These are phyloP conservation scores for Siphlonurus alternatus DNA, from an alignment of 2,888 invertebrate species.

Conservation along the genomic window DNA sequence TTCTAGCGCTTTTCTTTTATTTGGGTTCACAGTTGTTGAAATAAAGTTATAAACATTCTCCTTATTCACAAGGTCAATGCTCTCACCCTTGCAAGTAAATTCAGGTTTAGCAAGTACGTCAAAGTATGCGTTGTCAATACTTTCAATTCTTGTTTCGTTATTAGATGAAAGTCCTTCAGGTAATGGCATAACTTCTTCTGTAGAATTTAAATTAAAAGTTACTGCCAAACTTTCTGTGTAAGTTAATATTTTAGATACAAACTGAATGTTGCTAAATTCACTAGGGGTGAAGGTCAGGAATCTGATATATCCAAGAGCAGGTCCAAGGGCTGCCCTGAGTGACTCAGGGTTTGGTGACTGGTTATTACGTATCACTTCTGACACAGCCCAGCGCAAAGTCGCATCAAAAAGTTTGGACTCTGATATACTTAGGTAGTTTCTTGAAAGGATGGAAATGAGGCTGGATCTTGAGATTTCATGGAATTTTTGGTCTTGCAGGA, in stretches of 20 bases:
- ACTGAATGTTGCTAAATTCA: background rate
- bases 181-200: background rate
- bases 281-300: background rate
- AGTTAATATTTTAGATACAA: background rate
- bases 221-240: background rate
- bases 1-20: too few species aligned
- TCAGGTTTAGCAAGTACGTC: background rate
- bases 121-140: background rate
- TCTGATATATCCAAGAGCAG: background rate
- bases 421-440: background rate
- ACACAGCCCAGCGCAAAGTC: background rate
- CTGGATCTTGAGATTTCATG: too few species aligned
- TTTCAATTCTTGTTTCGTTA: background rate
- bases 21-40: too few species aligned
- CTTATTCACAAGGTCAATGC: too few species aligned
- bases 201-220: background rate
- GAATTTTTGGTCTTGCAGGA: too few species aligned
- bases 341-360: background rate
- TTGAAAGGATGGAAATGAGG: too few species aligned
- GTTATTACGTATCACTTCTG: background rate
- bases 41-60: too few species aligned
- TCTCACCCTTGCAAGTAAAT: too few species aligned
- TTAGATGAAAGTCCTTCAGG: background rate
- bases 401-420: background rate
- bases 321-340: background rate